Percentiles rank a stretch among this genome's conserved stretches.
Evolutionary conservation across 2,888 invertebrate genomes (phyloP).

Genomic region (Trichopoda pennipes): DNA sequence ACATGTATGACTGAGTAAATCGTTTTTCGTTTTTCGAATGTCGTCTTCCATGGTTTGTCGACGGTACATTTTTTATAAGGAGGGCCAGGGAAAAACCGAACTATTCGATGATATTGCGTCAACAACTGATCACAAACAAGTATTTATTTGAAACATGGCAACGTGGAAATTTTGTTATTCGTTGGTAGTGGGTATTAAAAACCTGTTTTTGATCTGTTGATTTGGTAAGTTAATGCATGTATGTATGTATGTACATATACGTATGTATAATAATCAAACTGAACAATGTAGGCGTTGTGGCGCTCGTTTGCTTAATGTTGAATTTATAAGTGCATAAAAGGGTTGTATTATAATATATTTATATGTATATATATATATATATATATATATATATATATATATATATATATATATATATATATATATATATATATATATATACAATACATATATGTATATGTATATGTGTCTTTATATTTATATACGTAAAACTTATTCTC

Average conservation of each 20-base stretch:
- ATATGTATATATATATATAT: not conserved
- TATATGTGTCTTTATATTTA: too few species aligned
- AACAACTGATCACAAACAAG: conserved; percentile 69
- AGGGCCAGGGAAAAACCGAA: conserved; percentile 42
- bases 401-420: not conserved
- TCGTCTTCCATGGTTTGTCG: conserved; percentile 48
- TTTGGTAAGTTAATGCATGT: conserved; percentile 19
- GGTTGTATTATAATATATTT: not conserved
- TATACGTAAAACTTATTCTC: too few species aligned
- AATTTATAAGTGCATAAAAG: conserved; percentile 2
- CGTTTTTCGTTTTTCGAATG: conserved; percentile 56
- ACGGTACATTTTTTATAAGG: conserved; percentile 19
- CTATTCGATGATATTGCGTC: conserved; percentile 68
- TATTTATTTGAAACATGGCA: conserved; percentile 67
- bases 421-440: too few species aligned
- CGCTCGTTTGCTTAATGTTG: conserved; percentile 49
- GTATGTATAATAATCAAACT: conserved; percentile 30
- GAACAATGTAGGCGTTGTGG: conserved; percentile 66
- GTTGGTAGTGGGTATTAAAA: conserved; percentile 54
- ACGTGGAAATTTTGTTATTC: conserved; percentile 62
- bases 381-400: not conserved
- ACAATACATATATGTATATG: too few species aligned
- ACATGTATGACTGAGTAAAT: conserved; percentile 51
- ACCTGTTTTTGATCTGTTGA: conserved; percentile 65
- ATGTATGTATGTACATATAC: conserved; percentile 9